Percentiles rank a stretch among this genome's conserved stretches.
Conservation (phyloP, 2,888 invertebrate species). For the Eugnorisma glareosa region DNA sequence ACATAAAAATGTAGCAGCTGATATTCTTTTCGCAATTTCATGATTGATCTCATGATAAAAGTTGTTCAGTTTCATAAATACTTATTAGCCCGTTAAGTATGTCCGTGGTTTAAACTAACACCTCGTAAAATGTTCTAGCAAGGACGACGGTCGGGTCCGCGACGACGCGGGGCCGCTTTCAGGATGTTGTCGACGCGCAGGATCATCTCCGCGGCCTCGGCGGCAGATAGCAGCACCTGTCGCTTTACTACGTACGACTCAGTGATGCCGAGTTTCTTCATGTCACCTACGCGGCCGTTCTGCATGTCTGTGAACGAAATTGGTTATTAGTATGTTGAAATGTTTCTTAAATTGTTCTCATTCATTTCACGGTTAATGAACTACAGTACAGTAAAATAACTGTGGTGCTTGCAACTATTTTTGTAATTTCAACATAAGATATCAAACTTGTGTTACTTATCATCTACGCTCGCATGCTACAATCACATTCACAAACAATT, state of each 20-base stretch:
- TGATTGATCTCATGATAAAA: not conserved
- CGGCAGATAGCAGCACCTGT: constrained; percentile 97
- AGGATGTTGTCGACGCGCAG: constrained; percentile 99
- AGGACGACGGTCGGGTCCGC: constrained; percentile 96
- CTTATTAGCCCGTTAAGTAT: not conserved
- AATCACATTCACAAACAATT: not conserved
- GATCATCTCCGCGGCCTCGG: constrained; percentile 99
- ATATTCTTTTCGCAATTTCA: not conserved
- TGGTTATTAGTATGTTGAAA: not conserved
- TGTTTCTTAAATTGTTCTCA: not conserved
- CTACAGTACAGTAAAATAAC: not conserved
- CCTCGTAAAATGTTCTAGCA: constrained; percentile 89
- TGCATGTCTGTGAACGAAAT: constrained; percentile 94
- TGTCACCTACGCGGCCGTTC: constrained; percentile 96
- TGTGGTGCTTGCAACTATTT: not conserved
- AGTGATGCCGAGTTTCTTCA: constrained; percentile 97
- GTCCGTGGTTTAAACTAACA: not conserved
- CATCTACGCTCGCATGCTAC: not conserved
- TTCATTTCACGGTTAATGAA: not conserved
- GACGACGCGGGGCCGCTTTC: constrained; percentile 96
- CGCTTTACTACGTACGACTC: constrained; percentile 99
- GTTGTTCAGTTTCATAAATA: not conserved
- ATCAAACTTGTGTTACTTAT: not conserved
- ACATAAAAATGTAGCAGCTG: not conserved
- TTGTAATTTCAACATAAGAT: not conserved